Evolutionary conservation across 2,888 invertebrate species (phyloP).

Genomic region (Tetanocera ferruginea): DNA sequence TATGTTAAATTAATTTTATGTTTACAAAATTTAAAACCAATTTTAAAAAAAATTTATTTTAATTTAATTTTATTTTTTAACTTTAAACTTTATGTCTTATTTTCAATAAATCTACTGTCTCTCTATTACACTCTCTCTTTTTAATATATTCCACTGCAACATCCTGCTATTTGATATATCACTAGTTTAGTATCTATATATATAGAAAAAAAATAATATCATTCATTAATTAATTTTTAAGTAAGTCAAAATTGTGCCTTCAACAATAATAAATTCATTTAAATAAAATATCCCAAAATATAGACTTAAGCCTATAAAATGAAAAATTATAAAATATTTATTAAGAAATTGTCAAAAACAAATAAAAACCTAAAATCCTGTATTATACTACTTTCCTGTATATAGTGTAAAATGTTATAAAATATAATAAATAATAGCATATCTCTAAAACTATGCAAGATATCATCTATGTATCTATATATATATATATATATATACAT

Average conservation of each 20-base stretch:
- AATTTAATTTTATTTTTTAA: too few relatives aligned
- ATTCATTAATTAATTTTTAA: slow-evolving; percentile 13
- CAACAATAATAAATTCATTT: not conserved
- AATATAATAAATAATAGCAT: slow-evolving; percentile 14
- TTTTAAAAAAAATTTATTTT: slow-evolving; percentile 20
- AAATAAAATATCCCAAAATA: not conserved
- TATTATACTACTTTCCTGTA: slow-evolving; percentile 21
- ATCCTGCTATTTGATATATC: not conserved
- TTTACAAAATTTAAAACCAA: too few relatives aligned
- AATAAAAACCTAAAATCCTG: not conserved
- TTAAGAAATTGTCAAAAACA: not conserved
- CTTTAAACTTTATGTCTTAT: not conserved
- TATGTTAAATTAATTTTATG: too few relatives aligned
- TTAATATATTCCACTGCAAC: too few relatives aligned
- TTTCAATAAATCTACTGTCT: not conserved
- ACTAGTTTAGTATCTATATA: not conserved
- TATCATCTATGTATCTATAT: not conserved
- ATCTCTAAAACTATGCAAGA: slow-evolving; percentile 13
- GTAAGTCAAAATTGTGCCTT: slow-evolving; percentile 37
- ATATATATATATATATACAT: slow-evolving; percentile 21
- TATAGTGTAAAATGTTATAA: slow-evolving; percentile 28
- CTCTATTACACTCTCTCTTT: too few relatives aligned
- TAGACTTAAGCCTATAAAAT: not conserved
- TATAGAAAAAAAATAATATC: not conserved
- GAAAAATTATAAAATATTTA: not conserved